phyloP scores from a whole-genome alignment of 2,888 invertebrate species.

The Pycnomerus fuliginosus region DNA sequence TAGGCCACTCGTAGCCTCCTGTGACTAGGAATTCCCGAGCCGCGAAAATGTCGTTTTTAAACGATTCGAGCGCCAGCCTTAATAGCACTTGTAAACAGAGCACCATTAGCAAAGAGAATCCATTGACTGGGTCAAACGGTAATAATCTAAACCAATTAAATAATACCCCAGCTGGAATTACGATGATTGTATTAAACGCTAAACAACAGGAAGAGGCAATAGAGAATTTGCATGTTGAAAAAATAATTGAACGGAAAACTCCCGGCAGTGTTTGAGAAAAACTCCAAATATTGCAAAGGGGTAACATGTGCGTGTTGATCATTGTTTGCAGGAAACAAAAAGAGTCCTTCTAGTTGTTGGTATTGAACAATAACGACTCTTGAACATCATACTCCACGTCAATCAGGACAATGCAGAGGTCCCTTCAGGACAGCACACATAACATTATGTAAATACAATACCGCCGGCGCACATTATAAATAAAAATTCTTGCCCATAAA shows the following conservation, averaged over 20 bases:
- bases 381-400: slow-evolving; percentile 14
- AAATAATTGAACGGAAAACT: slow-evolving; percentile 1
- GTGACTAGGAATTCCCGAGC: too few relatives aligned
- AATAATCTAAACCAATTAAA: slow-evolving; percentile 38
- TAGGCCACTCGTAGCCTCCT: too few relatives aligned
- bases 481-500: slow-evolving; percentile 20
- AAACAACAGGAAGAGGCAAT: slow-evolving; percentile 46
- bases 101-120: slow-evolving; percentile 4
- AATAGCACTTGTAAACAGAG: too few relatives aligned
- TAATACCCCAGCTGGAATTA: slow-evolving; percentile 34
- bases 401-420: slow-evolving; percentile 16
- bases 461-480: too few relatives aligned
- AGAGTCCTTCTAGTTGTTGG: slow-evolving; percentile 13
- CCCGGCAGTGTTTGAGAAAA: slow-evolving; percentile 4
- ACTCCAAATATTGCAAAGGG: too few relatives aligned
- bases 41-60: too few relatives aligned
- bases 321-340: slow-evolving; percentile 17
- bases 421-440: neutral
- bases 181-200: slow-evolving; percentile 38
- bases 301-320: slow-evolving; percentile 5
- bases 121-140: slow-evolving; percentile 40
- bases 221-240: slow-evolving; percentile 43
- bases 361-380: slow-evolving; percentile 6
- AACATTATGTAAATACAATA: slow-evolving; percentile 17
- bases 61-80: too few relatives aligned